phyloP scores from a whole-genome alignment of 2,797 vertebrate genomes.

The Crocidura indochinensis region DNA sequence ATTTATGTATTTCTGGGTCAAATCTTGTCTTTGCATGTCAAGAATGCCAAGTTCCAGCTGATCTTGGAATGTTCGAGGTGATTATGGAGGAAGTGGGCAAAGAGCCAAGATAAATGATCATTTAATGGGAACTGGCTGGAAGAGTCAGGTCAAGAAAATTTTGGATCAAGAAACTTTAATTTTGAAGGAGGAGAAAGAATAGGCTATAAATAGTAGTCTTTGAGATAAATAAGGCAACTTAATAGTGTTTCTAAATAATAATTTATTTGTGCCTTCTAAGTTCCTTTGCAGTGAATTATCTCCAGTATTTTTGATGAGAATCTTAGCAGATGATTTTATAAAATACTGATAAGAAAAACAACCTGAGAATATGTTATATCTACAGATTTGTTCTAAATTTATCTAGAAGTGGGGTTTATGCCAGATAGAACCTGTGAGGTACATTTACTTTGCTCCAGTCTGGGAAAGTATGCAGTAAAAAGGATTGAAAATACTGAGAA shows the following conservation, averaged over 20 bases:
- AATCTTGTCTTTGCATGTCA: constrained; percentile 50
- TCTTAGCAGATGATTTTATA: constrained; percentile 32
- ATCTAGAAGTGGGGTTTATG: constrained; percentile 3
- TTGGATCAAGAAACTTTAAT: constrained; percentile 66
- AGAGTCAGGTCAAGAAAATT: constrained; percentile 62
- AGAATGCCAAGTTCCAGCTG: constrained; percentile 73
- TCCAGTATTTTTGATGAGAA: constrained; percentile 13
- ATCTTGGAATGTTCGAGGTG: constrained; percentile 76
- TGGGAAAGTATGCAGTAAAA: constrained; percentile 13
- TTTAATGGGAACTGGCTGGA: constrained; percentile 56
- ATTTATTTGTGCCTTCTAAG: constrained; percentile 27
- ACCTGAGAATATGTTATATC: constrained; percentile 10
- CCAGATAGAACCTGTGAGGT: background rate
- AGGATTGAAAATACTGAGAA: background rate
- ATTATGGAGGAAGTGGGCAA: constrained; percentile 67
- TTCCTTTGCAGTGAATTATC: constrained; percentile 46
- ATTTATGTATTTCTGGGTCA: constrained; percentile 75
- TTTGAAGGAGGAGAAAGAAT: constrained; percentile 62
- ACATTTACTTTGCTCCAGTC: background rate
- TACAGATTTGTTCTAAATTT: constrained; percentile 32
- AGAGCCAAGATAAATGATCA: constrained; percentile 64
- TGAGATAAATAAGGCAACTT: background rate
- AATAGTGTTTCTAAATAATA: constrained; percentile 26
- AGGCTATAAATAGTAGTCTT: constrained; percentile 51
- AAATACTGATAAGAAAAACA: constrained; percentile 35